phyloP scores from a whole-genome alignment of 2,888 invertebrate genomes.

The Coecobrya sp. region DNA sequence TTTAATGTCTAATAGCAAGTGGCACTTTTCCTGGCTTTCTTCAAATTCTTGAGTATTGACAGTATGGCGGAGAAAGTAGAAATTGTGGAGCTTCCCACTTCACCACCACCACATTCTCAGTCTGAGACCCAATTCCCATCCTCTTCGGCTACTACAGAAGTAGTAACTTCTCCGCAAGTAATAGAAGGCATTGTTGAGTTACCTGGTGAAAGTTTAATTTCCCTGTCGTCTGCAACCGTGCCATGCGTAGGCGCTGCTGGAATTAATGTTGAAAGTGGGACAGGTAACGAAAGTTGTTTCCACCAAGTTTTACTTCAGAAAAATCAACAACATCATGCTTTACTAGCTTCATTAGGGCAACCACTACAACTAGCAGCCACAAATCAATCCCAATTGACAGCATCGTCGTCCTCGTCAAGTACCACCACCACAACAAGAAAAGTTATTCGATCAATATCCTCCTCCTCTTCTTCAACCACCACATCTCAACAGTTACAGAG shows the following conservation, averaged over 20 bases:
- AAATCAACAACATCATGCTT: slow-evolving; percentile 31
- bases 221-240: background rate
- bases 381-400: slow-evolving; percentile 65
- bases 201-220: slow-evolving; percentile 76
- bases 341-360: slow-evolving; percentile 55
- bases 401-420: slow-evolving; percentile 52
- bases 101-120: slow-evolving; percentile 59
- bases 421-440: slow-evolving; percentile 72
- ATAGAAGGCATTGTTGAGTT: slow-evolving; percentile 72
- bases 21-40: slow-evolving; percentile 36
- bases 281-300: slow-evolving; percentile 28
- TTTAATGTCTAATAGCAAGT: slow-evolving; percentile 23
- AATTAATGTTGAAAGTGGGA: slow-evolving; percentile 8
- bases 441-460: slow-evolving; percentile 73
- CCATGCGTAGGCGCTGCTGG: slow-evolving; percentile 6
- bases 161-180: slow-evolving; percentile 48
- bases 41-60: slow-evolving; percentile 7
- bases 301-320: slow-evolving; percentile 43
- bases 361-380: slow-evolving; percentile 12
- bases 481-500: slow-evolving; percentile 42
- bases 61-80: slow-evolving; percentile 68
- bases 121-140: slow-evolving; percentile 42
- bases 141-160: slow-evolving; percentile 1
- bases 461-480: slow-evolving; percentile 49
- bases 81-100: slow-evolving; percentile 75